Evolutionary conservation across 2,113 vertebrate species (phyloP), one percentile per base, ranked within the genome.

Genomic region (Myrmophylax atrothorax): DNA sequence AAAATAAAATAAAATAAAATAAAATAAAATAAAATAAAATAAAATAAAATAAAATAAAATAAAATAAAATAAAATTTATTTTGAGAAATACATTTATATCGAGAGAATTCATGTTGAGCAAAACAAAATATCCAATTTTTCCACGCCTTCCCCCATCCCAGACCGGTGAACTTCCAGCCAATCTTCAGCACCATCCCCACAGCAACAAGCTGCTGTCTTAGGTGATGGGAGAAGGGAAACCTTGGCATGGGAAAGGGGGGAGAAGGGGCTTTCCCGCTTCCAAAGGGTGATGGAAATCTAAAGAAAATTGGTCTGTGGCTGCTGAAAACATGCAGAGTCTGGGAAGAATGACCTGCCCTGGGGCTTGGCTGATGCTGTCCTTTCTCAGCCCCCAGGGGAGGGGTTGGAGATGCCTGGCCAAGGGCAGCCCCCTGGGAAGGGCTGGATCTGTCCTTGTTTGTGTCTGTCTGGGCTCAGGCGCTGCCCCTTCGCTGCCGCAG

Each of bases 251-350:
- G n/a, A 20, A n/a, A 8, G 12, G 14, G 12, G 1, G 1, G 3
- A 2, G 17, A 46, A 42, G 14, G 31, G 28, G 11, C 3, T 79
- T 68, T 79, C 18, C 70, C 73, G 31, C 58, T 84, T 86, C 81
- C 63, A 68, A 25, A 77, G 29, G 10, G 35, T 28, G 63, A 40
- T 15, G 22, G 46, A 50, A 10, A 66, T 12, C 33, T 53, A 44
- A 28, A 42, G 35, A 60, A 73, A 63, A 37, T 31, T 8, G 11
- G 40, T 35, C 25, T 12, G 33, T 24, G 44, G 6, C 75, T 76
- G 42, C 58, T 69, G 81, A 14, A 60, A 33, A 26, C 0, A 0
- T 18, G 40, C 9, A 0, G 20, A 38, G 26, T 24, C 77, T 42
- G 37, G 38, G 63, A 42, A 35, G n/a, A 23, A 28, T 58, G 84